Conservation (phyloP, 2,113 vertebrate genomes). For the Sinocyclocheilus grahami region DNA sequence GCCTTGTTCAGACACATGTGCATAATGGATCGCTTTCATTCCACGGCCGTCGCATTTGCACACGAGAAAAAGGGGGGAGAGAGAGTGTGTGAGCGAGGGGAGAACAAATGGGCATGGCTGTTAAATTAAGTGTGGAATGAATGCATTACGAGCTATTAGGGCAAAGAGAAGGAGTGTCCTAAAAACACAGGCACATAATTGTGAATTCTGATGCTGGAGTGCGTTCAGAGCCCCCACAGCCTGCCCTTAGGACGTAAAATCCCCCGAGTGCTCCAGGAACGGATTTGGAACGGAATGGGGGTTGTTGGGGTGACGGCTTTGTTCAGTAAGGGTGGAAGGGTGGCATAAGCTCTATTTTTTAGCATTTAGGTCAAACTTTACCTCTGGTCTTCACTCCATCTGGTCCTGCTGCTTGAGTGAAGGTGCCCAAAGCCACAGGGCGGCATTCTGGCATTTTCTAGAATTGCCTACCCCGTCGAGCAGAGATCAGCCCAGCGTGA, state of each 20-base stretch:
- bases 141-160: constrained; percentile 72
- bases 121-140: constrained; percentile 71
- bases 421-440: constrained; percentile 72
- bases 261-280: not conserved
- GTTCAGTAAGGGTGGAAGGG: constrained; percentile 26
- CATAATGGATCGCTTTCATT: constrained; percentile 72
- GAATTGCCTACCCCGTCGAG: constrained; percentile 36
- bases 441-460: constrained; percentile 58
- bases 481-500: constrained; percentile 38
- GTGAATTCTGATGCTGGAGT: constrained; percentile 44
- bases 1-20: constrained; percentile 65
- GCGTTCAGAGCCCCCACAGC: not conserved
- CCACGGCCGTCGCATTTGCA: constrained; percentile 52
- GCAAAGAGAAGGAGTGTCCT: constrained; percentile 58
- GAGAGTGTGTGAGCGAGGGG: constrained; percentile 40
- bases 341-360: not conserved
- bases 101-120: constrained; percentile 65
- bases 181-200: constrained; percentile 57
- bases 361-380: constrained; percentile 77
- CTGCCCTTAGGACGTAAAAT: not conserved
- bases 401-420: constrained; percentile 75
- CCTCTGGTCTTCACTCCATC: constrained; percentile 75
- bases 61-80: constrained; percentile 35
- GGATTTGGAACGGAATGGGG: constrained; percentile 9
- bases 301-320: constrained; percentile 25